A percentile compares a stretch with the other conserved stretches of the same genome.
Conservation (phyloP, 1,140 invertebrate species). For the Dufourea novaeangliae region DNA sequence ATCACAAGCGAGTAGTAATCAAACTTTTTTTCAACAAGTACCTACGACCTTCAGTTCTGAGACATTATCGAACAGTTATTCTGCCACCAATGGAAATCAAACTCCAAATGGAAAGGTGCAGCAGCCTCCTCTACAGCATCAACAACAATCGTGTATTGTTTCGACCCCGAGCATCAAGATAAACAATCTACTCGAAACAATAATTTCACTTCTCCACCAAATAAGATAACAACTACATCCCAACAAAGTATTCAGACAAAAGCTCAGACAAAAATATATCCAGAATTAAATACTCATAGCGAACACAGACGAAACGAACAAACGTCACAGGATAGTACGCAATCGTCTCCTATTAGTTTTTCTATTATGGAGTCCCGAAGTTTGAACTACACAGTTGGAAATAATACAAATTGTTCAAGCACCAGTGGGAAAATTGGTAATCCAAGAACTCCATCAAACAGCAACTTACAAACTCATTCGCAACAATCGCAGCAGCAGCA, state of each 20-base stretch:
- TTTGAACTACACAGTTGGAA: slow-evolving; percentile 83
- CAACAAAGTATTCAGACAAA: slow-evolving; percentile 84
- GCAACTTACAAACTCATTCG: slow-evolving; percentile 73
- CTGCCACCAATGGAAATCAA: slow-evolving; percentile 66
- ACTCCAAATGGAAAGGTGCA: slow-evolving; percentile 73
- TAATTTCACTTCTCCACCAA: slow-evolving; percentile 82
- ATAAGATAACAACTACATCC: slow-evolving; percentile 77
- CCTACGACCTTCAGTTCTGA: slow-evolving; percentile 81
- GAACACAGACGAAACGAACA: slow-evolving; percentile 83
- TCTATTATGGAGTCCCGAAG: slow-evolving; percentile 87
- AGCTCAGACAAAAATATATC: slow-evolving; percentile 87
- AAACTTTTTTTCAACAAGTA: slow-evolving; percentile 85
- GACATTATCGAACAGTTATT: slow-evolving; percentile 70
- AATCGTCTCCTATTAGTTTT: slow-evolving; percentile 89
- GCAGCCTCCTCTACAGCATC: slow-evolving; percentile 73
- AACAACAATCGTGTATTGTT: slow-evolving; percentile 88
- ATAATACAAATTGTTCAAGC: slow-evolving; percentile 72
- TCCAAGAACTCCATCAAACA: slow-evolving; percentile 73
- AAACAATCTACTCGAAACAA: slow-evolving; percentile 74
- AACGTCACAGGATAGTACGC: slow-evolving; percentile 83
- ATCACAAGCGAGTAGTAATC: slow-evolving; percentile 70
- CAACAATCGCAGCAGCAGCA: slow-evolving; percentile 73
- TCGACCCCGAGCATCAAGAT: slow-evolving; percentile 83
- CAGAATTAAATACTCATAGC: slow-evolving; percentile 81
- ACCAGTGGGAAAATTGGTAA: slow-evolving; percentile 73